Evolutionary conservation across 2,888 invertebrate genomes (phyloP), one percentile per base, ranked within the genome.

Genomic region (Mechanitis messenoides): DNA sequence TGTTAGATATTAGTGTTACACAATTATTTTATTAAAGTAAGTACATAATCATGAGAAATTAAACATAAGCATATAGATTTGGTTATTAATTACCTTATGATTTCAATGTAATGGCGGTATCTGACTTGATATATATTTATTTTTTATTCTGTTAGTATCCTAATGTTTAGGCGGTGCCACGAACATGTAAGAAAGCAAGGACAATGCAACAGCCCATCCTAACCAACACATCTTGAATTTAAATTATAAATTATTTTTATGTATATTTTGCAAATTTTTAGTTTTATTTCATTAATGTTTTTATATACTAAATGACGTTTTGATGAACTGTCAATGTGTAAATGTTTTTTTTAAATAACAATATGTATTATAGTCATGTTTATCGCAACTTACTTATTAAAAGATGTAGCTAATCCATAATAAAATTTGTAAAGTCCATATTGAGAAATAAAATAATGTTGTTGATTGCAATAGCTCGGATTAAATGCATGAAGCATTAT

Each of bases 201-300:
- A 83, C 71, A 87, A 75, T 2, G 82, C 83, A 20, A 84, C 67
- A n/a, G 85, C 83, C 87, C 86, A 86, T 42, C 81, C 86, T 67
- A 87, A 67, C 85, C 84, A 86, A 70, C 84, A 85, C 84, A 85
- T 85, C 72, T 72, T 67, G 46, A 50, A 64, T 50, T 50, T 50
- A 7, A 50, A 31, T 31, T 31, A 7, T 28, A 31, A 11, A 31
- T 50, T 31, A 31, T 50, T 31, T 20, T 50, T 9, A 31, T 7
- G 7, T 11, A 31, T 31, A 31, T 50, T 31, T 31, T 11, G 7
- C 3, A 1, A 31, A 50, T 9, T 31, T 50, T 20, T 20, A 20
- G 20, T 20, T 20, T 20, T 20, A 20, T 20, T 20, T 50, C 50
- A 9, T 11, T 31, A 31, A 31, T 50, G 7, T n/a, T 50, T 31